Evolutionary conservation across 2,888 invertebrate genomes (phyloP).

Genomic region (Eilema depressum): DNA sequence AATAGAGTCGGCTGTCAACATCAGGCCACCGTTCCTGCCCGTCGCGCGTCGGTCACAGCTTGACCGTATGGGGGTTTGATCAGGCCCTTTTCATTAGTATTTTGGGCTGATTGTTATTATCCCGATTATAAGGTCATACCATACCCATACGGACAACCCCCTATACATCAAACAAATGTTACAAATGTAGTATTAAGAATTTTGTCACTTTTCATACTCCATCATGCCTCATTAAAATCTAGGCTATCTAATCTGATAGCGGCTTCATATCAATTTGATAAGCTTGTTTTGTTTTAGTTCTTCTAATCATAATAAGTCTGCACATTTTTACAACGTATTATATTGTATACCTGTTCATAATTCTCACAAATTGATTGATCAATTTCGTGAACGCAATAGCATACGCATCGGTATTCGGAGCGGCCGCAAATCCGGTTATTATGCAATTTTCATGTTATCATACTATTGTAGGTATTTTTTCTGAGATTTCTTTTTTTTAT

Average conservation of each 20-base stretch:
- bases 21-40: no score
- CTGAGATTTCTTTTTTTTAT: background rate
- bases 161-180: background rate
- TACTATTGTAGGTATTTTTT: background rate
- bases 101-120: no score
- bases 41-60: no score
- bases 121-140: background rate
- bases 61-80: no score
- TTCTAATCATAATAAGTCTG: background rate
- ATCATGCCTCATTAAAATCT: conserved; percentile 1
- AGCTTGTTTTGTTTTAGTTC: background rate
- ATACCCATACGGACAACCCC: background rate
- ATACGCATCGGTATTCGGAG: background rate
- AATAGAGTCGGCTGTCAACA: no score
- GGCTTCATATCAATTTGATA: conserved; percentile 5
- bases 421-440: background rate
- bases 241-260: background rate
- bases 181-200: background rate
- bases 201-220: background rate
- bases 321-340: background rate
- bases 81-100: no score
- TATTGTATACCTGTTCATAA: background rate
- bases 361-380: background rate
- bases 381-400: conserved; percentile 1
- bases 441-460: conserved; percentile 2